Conservation (phyloP, 2,113 vertebrate species). For the Pygoscelis antarcticus region DNA sequence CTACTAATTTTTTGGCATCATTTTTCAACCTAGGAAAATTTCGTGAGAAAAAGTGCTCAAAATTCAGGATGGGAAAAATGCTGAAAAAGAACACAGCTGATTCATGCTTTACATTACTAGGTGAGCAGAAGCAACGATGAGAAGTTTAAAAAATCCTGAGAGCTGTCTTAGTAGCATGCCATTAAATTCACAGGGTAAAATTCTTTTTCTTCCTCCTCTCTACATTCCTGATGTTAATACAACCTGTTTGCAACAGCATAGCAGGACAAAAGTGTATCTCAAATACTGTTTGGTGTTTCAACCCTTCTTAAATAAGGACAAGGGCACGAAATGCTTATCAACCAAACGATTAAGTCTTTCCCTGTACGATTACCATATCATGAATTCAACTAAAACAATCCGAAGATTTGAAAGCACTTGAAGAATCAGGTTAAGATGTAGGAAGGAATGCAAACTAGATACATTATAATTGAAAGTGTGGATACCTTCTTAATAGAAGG, state of each 20-base stretch:
- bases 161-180: background rate
- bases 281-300: background rate
- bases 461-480: background rate
- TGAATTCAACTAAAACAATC: background rate
- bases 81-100: background rate
- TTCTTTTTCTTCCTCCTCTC: background rate
- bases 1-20: constrained; percentile 35
- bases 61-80: background rate
- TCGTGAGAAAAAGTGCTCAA: background rate
- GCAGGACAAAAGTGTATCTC: background rate
- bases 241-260: background rate
- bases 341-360: background rate
- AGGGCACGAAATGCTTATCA: background rate
- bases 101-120: background rate
- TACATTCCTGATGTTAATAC: background rate
- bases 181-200: background rate
- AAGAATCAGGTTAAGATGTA: background rate
- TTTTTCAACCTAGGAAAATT: constrained; percentile 55
- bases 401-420: background rate
- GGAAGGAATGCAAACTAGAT: background rate
- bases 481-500: background rate
- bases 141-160: background rate
- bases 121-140: background rate
- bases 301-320: background rate
- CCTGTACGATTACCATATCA: background rate